Evolutionary conservation across 2,113 vertebrate species (phyloP), one percentile per base, ranked within the genome.

Genomic region (Danio rerio): DNA sequence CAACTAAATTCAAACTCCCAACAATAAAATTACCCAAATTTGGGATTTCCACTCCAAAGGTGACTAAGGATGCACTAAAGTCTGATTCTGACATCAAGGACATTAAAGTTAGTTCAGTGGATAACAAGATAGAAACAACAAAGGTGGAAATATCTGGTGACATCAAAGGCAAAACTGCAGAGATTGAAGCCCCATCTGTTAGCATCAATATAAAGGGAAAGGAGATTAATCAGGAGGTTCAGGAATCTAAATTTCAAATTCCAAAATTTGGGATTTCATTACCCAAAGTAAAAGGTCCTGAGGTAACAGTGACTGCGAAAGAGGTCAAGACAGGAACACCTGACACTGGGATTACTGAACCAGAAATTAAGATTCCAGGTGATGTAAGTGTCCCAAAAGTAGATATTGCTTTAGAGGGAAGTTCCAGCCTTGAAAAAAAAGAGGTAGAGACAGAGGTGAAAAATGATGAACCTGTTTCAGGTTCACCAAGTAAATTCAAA

Each of bases 281-380:
- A 69, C 61, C 79, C 65, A 81, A 82, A 40, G 18, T 16, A 74
- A 68, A 72, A 78, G 79, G 74, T 56, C n/a, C 16, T 82, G 73
- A 58, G 42, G 15, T 85, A 12, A 77, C 80, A 31, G 42, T 79
- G 6, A 68, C 77, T 56, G 4, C 59, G 21, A 79, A 87, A 82
- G 70, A 85, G 52, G 50, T 72, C 50, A 84, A 69, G 47, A 43
- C 81, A 73, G 83, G 50, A 61, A 65, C 84, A 31, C 89, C 84
- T 1, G 89, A 59, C 74, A 83, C 91, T 85, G 91, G 87, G 69
- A 91, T 92, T 74, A 88, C 88, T 76, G 92, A 90, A 85, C 80
- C 88, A 82, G 88, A 84, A 72, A 53, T 63, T 2, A 80, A 79
- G 50, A n/a, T n/a, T 6, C 73, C 77, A 10, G 40, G 76, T 49